phyloP scores from a whole-genome alignment of 1,140 invertebrate species.

The Drosophila asahinai region DNA sequence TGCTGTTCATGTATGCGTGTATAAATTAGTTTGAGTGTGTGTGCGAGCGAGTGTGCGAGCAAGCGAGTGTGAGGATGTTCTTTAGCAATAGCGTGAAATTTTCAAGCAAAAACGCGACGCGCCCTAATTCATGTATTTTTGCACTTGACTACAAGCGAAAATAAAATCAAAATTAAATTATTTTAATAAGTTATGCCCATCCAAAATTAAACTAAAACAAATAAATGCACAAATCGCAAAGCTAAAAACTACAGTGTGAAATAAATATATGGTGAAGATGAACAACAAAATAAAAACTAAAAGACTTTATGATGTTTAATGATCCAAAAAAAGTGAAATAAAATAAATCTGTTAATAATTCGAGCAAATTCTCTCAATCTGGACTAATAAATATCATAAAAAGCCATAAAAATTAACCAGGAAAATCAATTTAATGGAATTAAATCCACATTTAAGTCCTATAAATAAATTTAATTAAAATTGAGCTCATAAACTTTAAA shows the following conservation, averaged over 20 bases:
- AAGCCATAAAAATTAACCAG: neutral
- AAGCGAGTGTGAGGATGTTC: conserved; percentile 33
- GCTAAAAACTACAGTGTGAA: neutral
- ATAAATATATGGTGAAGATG: neutral
- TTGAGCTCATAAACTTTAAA: neutral
- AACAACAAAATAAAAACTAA: neutral
- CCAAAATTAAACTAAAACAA: neutral
- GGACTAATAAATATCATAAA: neutral
- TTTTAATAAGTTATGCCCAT: neutral
- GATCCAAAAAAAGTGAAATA: neutral
- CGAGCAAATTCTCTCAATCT: neutral
- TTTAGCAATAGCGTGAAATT: conserved; percentile 43
- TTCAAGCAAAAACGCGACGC: conserved; percentile 46
- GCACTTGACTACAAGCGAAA: neutral
- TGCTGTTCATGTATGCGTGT: conserved; percentile 42
- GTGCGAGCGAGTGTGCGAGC: conserved; percentile 12
- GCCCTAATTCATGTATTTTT: conserved; percentile 41
- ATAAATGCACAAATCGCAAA: neutral
- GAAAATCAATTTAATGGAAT: neutral
- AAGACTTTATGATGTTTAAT: neutral
- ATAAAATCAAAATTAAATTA: neutral
- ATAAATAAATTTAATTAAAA: neutral
- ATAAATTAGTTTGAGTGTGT: conserved; percentile 53
- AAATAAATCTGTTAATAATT: neutral
- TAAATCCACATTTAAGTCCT: neutral